Base-by-base conservation (phyloP, 1,140 invertebrate genomes). In the Alviniconcha marisindica region DNA sequence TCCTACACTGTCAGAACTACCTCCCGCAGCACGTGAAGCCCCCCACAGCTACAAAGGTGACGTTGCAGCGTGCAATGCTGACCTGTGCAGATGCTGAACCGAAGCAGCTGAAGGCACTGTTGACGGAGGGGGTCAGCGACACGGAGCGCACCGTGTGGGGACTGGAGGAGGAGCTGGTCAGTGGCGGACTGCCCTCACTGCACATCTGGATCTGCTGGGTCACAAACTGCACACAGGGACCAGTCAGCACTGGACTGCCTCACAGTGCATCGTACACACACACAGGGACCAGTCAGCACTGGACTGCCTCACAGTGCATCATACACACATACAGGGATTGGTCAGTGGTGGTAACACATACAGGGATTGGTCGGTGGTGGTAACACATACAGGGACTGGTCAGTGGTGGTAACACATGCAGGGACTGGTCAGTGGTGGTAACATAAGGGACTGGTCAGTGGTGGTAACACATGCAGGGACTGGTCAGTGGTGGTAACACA, bases 101-200 rank as follows among this genome's bases (percentile, higher is more conserved):
- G 21, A 88, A 48, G 56, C 86, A 87, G 83, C 88, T 90, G 85
- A 91, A 91, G 42, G 91, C 91, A 85, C 89, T 90, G 77, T 91
- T 89, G 5, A 89, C 36, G 33, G 90, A 90, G 28, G 88, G 90
- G 2, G 89, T 87, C 12, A 91, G 56, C 18, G 88, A 90, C 33
- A 87, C 86, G 18, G 78, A 80, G 21, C 56, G 56, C 10, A 10
- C 10, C 7, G 69, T 71, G 7, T 51, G 44, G 10, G 73, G 42
- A 51, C 73, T 54, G 73, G 42, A 51, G 0, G 73, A 76, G 1
- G 73, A 28, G 38, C 40, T 21, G 15, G 73, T 44, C 40, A 54
- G 28, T 14, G 42, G 40, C 14, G 44, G 44, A 31, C 73, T 76
- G n/a, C 24, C 40, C 2, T 54, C 73, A 31, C 40, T 76, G 73